These are phyloP conservation scores for Exaiptasia diaphana DNA, from an alignment of 64 coral and sea anemone genomes.

Conservation along the genomic window DNA sequence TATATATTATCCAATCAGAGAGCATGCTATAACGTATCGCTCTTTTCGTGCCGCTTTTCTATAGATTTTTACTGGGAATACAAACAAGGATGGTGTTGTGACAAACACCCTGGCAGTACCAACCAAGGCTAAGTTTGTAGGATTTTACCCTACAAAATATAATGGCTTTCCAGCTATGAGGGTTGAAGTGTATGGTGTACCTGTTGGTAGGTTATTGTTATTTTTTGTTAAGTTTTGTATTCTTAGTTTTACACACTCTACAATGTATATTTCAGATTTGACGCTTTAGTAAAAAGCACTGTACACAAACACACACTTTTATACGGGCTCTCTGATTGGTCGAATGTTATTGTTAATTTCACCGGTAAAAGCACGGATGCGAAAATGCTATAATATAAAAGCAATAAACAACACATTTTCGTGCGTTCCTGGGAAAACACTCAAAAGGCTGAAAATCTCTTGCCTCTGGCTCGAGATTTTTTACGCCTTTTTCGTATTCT, in stretches of 20 bases:
- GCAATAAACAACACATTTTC: too few species aligned
- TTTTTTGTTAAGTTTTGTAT: neutral
- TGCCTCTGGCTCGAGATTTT: too few species aligned
- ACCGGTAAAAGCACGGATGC: neutral
- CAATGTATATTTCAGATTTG: neutral
- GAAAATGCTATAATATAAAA: neutral
- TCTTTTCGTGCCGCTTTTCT: too few species aligned
- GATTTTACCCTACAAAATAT: slow-evolving; percentile 7
- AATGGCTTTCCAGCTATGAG: neutral
- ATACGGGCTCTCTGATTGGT: neutral
- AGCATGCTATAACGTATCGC: too few species aligned
- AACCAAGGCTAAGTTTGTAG: slow-evolving; percentile 19
- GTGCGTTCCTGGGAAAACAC: too few species aligned
- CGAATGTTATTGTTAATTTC: too few species aligned
- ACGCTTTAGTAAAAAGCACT: neutral
- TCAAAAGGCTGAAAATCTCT: too few species aligned
- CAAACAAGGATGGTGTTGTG: neutral
- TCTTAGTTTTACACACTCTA: neutral
- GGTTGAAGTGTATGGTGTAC: slow-evolving; percentile 33
- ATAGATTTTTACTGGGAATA: slow-evolving; percentile 21
- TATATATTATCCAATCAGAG: too few species aligned
- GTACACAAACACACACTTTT: neutral
- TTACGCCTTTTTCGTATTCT: too few species aligned
- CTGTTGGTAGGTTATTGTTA: neutral
- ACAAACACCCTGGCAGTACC: neutral